These are phyloP conservation scores for Phodopus roborovskii DNA, from an alignment of 2,113 vertebrate genomes.

Conservation along the genomic window DNA sequence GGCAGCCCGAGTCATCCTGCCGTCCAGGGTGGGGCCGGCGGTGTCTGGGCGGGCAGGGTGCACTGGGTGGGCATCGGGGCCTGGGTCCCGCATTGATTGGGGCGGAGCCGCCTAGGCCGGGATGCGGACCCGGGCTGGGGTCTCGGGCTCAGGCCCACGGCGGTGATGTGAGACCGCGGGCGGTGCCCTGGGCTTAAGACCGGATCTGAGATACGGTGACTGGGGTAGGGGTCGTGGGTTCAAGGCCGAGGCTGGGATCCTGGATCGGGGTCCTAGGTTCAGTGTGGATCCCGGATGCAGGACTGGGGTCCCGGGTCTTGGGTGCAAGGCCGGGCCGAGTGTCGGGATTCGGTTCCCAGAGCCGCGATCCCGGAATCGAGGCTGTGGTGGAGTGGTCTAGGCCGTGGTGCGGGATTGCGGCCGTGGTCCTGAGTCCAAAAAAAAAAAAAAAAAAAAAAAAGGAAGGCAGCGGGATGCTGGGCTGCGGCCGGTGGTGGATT, in stretches of 20 bases:
- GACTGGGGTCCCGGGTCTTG: neutral
- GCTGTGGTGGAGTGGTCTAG: neutral
- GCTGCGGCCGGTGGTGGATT: neutral
- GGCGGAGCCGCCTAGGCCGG: neutral
- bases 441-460: too few species aligned
- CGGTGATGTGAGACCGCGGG: neutral
- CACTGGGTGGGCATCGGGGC: neutral
- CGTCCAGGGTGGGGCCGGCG: conserved; percentile 7
- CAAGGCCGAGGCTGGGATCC: neutral
- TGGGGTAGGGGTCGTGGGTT: neutral
- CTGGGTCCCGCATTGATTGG: neutral
- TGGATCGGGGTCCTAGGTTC: neutral
- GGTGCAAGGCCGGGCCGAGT: neutral
- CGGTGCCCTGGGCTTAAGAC: neutral
- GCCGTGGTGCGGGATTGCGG: neutral
- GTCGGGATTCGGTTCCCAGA: neutral
- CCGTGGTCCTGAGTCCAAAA: neutral
- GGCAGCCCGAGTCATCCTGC: conserved; percentile 21
- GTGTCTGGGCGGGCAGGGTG: neutral
- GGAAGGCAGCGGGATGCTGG: neutral
- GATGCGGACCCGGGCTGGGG: neutral
- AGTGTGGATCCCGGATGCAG: neutral
- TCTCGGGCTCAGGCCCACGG: neutral
- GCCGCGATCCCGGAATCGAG: neutral
- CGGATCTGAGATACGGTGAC: neutral